Evolutionary conservation across 1,140 invertebrate genomes (phyloP), one percentile per base, ranked within the genome.

Genomic region (Trichomalopsis sarcophagae): DNA sequence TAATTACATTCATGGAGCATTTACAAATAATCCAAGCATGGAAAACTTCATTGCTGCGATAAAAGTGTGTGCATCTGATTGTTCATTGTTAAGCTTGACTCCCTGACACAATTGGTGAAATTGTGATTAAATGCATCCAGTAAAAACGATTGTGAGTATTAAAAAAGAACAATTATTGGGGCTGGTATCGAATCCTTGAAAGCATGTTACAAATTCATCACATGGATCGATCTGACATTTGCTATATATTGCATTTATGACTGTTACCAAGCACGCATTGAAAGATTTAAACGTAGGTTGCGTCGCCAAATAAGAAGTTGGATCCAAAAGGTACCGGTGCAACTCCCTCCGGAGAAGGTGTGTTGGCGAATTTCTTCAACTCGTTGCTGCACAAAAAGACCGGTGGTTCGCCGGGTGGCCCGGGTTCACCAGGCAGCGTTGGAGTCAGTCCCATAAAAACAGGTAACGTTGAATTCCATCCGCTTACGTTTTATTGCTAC

Each of bases 311-410:
- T 85, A 93, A 93, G 86, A 93, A 93, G 81, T 85, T 93, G 85
- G 92, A 93, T 87, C 88, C 91, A 0, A 93, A 93, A 87, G 88
- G 89, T 50, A 87, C 91, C 2, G 92, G 91, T 9, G 94, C 94
- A 84, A 94, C 95, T 66, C 95, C 96, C 6, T 96, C 96, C 79
- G 97, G 97, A 82, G 98, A 99, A 94, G 97, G 98, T 81, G 98
- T 99, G 68, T 93, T 99, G 86, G 98, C 98, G 10, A 99, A 98
- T 93, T 99, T 99, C 94, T 99, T 99, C 94, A 99, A 99, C 94
- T 99, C 98, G 86, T 93, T 99, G 88, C 95, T 99, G 87, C 97
- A 97, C 92, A 99, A 99, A 94, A 98, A 98, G 93, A 95, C 96
- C n/a, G 96, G 96, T 23, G 88, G 89, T 21, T 89, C 89, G 9